These are phyloP conservation scores for Tanytarsus gracilentus DNA, from an alignment of 2,888 invertebrate genomes.

Conservation along the genomic window DNA sequence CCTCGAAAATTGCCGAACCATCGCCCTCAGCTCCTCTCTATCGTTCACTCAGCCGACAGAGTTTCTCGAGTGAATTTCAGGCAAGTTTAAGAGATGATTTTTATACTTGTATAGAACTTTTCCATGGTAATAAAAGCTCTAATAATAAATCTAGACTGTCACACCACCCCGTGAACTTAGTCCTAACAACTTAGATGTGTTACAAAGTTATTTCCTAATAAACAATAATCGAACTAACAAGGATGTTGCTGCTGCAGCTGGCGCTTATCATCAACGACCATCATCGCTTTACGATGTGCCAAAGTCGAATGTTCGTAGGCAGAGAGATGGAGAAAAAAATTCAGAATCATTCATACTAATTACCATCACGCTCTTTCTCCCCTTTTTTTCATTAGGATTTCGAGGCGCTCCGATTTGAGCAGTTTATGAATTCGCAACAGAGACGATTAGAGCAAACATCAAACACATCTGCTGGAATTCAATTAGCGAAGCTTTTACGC, in stretches of 20 bases:
- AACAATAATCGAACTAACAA: not conserved
- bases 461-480: slow-evolving; percentile 22
- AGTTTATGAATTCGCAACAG: slow-evolving; percentile 20
- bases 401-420: slow-evolving; percentile 11
- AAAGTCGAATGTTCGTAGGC: slow-evolving; percentile 23
- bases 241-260: too few species aligned
- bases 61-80: slow-evolving; percentile 57
- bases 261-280: slow-evolving; percentile 2
- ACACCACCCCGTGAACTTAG: not conserved
- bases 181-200: not conserved
- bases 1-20: slow-evolving; percentile 31
- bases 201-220: not conserved
- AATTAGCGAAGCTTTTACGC: slow-evolving; percentile 16
- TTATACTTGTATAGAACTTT: not conserved
- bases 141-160: not conserved
- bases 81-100: slow-evolving; percentile 38
- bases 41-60: slow-evolving; percentile 56
- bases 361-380: not conserved
- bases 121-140: not conserved
- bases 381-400: slow-evolving; percentile 6
- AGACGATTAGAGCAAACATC: slow-evolving; percentile 13
- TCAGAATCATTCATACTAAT: not conserved
- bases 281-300: not conserved
- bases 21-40: slow-evolving; percentile 43
- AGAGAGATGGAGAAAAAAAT: slow-evolving; percentile 31